phyloP scores from a whole-genome alignment of 2,113 vertebrate genomes.

The Alouatta palliata region DNA sequence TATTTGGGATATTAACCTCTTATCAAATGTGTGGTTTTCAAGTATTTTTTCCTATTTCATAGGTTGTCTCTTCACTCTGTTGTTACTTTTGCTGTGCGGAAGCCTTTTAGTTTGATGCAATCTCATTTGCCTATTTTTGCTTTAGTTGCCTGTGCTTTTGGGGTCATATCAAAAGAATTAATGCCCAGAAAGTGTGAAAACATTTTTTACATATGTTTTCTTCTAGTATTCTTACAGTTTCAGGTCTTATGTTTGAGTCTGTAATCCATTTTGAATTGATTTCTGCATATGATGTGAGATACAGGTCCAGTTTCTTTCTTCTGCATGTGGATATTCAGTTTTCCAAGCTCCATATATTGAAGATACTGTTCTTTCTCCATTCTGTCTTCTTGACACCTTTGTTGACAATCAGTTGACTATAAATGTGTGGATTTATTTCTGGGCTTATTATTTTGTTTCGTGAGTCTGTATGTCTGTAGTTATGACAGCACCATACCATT shows the following conservation, averaged over 20 bases:
- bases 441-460: not conserved
- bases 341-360: not conserved
- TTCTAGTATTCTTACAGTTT: not conserved
- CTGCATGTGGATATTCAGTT: not conserved
- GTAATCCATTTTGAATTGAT: not conserved
- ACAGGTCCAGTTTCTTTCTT: not conserved
- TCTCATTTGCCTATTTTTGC: not conserved
- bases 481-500: not conserved
- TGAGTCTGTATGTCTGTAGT: not conserved
- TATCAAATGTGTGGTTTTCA: not conserved
- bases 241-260: not conserved
- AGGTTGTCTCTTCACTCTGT: not conserved
- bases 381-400: not conserved
- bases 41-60: not conserved
- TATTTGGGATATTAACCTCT: not conserved
- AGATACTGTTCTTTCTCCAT: not conserved
- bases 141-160: not conserved
- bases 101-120: not conserved
- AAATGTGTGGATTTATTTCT: not conserved
- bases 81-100: not conserved
- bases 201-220: not conserved
- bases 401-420: not conserved
- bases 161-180: not conserved
- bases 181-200: not conserved
- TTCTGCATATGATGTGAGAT: not conserved